Evolutionary conservation across 2,797 vertebrate species (phyloP).

Genomic region (Gallirallus australis): DNA sequence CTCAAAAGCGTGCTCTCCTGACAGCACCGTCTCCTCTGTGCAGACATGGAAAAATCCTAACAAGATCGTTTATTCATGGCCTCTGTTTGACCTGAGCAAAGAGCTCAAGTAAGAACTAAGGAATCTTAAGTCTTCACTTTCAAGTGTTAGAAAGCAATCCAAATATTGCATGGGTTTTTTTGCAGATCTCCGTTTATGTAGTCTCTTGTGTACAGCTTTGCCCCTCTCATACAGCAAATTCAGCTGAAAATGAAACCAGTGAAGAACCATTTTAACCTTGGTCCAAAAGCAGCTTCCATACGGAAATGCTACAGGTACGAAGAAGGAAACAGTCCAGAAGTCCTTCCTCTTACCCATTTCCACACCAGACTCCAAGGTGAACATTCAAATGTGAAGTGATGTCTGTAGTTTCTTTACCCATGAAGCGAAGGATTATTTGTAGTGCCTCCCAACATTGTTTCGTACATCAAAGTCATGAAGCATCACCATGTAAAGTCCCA

Average conservation of each 20-base stretch:
- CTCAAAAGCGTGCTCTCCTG: neutral
- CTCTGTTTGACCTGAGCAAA: neutral
- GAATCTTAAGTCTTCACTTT: neutral
- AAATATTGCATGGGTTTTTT: neutral
- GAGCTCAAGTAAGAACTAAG: neutral
- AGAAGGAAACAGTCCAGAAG: neutral
- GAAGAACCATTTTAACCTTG: neutral
- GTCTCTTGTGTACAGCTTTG: neutral
- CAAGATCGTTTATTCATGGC: neutral
- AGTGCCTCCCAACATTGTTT: neutral
- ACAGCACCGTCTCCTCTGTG: neutral
- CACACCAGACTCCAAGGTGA: neutral
- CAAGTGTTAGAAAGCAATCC: neutral
- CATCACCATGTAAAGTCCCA: neutral
- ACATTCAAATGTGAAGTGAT: neutral
- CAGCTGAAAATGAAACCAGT: neutral
- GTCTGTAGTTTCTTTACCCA: neutral
- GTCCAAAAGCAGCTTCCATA: neutral
- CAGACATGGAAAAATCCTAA: neutral
- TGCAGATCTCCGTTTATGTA: neutral
- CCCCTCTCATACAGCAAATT: neutral
- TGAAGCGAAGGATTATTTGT: neutral
- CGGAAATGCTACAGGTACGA: neutral
- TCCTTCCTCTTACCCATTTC: neutral
- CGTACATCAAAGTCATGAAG: neutral